Percentiles rank a stretch among this genome's conserved stretches.
Evolutionary conservation across 2,797 vertebrate species (phyloP).

Genomic region (Benthosema pterotum): DNA sequence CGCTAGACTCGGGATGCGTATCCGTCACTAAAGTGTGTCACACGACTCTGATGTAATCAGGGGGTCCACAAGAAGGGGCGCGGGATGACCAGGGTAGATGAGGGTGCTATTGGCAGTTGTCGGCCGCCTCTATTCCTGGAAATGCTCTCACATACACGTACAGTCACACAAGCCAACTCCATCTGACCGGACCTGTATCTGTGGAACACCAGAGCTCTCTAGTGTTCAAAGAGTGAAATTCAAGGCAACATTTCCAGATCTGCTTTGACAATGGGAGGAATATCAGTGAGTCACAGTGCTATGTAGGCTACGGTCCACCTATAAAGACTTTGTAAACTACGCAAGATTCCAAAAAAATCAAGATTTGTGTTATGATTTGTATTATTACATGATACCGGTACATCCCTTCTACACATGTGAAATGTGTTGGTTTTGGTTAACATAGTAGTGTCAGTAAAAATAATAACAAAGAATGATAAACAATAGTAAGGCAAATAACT

Average conservation of each 20-base stretch:
- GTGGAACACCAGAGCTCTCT: constrained; percentile 49
- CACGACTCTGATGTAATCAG: constrained; percentile 37
- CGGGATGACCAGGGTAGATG: constrained; percentile 10
- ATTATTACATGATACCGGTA: too few species aligned
- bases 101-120: constrained; percentile 23
- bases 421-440: too few species aligned
- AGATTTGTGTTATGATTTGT: too few species aligned
- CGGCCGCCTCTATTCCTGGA: constrained; percentile 25
- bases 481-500: neutral
- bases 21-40: constrained; percentile 35
- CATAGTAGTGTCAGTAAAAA: too few species aligned
- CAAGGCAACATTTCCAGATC: constrained; percentile 26
- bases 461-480: too few species aligned
- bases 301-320: neutral
- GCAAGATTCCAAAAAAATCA: too few species aligned
- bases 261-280: neutral
- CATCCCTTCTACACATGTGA: too few species aligned
- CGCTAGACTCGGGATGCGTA: constrained; percentile 72
- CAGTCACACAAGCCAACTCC: constrained; percentile 25
- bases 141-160: constrained; percentile 37
- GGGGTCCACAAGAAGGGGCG: constrained; percentile 4
- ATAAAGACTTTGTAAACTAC: neutral
- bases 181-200: constrained; percentile 21
- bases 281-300: constrained; percentile 3
- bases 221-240: constrained; percentile 49